phyloP scores from a whole-genome alignment of 2,113 vertebrate species.

The Paratilapia polleni region DNA sequence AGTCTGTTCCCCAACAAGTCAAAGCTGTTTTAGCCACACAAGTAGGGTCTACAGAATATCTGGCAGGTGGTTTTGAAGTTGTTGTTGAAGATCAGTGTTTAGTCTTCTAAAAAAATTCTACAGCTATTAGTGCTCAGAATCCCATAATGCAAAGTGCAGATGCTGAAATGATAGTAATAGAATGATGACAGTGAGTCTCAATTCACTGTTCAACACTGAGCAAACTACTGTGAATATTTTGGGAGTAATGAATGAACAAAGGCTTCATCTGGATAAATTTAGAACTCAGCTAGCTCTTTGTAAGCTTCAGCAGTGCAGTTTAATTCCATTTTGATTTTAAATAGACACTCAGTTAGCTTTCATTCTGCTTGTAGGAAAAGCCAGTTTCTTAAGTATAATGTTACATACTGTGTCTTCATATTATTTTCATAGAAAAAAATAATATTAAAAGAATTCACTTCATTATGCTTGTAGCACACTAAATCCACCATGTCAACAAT shows the following conservation, averaged over 20 bases:
- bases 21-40: neutral
- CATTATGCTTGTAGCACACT: neutral
- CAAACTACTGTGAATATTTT: neutral
- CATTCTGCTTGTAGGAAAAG: neutral
- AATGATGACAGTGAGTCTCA: neutral
- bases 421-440: neutral
- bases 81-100: neutral
- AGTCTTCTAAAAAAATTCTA: neutral
- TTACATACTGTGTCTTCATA: neutral
- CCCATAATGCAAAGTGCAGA: neutral
- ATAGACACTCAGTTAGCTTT: neutral
- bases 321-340: neutral
- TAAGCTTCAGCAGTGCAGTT: neutral
- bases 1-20: neutral
- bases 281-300: neutral
- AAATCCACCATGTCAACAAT: slow-evolving; percentile 9
- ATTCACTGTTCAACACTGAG: neutral
- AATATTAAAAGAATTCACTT: neutral
- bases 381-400: neutral
- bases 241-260: neutral
- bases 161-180: neutral
- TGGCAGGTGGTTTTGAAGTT: neutral
- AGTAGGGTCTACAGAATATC: neutral
- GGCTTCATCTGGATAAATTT: neutral
- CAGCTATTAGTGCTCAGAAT: neutral